A percentile compares a stretch with the other conserved stretches of the same genome.
These are phyloP conservation scores for Oenanthe oenanthe DNA, from an alignment of 2,113 vertebrate genomes.

Conservation along the genomic window DNA sequence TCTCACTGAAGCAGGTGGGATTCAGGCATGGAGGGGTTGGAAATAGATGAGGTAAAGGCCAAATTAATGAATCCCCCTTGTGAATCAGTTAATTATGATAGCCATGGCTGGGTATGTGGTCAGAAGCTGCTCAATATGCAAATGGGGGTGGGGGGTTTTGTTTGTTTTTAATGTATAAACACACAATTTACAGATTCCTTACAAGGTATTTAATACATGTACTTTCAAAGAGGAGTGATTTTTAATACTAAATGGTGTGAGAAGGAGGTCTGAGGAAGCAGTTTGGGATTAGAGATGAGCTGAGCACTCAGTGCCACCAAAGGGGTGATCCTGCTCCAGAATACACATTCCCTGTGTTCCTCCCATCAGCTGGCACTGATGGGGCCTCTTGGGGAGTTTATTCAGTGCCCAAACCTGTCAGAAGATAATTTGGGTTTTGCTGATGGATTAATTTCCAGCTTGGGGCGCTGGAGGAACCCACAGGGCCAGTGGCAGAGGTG, in stretches of 20 bases:
- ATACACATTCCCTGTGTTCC: neutral
- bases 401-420: neutral
- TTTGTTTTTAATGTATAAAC: neutral
- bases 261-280: neutral
- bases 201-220: neutral
- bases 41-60: neutral
- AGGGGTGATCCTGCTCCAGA: neutral
- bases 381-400: neutral
- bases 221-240: neutral
- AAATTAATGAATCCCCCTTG: neutral
- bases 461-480: neutral
- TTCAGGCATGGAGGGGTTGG: neutral
- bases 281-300: neutral
- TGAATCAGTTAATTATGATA: neutral
- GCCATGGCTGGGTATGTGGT: neutral
- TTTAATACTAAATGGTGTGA: neutral
- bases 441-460: neutral
- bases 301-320: neutral
- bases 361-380: neutral
- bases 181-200: neutral
- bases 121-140: neutral
- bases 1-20: neutral
- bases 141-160: accelerated
- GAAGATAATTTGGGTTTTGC: neutral
- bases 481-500: neutral